Evolutionary conservation across 2,797 vertebrate species (phyloP).

Genomic region (Enteromius mattozi): DNA sequence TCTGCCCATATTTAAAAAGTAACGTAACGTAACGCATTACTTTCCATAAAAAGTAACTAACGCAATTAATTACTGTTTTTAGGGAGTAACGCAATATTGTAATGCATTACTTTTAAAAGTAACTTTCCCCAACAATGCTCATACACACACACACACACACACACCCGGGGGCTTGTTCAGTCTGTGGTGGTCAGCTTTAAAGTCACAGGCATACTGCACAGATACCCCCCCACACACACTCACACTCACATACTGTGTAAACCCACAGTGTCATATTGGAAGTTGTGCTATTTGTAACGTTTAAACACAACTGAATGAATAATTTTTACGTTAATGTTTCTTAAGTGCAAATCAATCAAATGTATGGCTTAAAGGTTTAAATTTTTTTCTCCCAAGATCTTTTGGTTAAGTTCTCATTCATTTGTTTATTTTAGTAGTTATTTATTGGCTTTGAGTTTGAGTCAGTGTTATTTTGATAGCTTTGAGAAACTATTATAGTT

Average conservation of each 20-base stretch:
- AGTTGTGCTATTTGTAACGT: neutral
- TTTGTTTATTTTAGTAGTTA: neutral
- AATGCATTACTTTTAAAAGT: too few relatives aligned
- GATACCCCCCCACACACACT: neutral
- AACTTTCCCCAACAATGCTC: neutral
- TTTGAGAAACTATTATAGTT: neutral
- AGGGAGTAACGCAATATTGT: too few relatives aligned
- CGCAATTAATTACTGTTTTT: too few relatives aligned
- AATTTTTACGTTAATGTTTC: neutral
- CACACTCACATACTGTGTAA: neutral
- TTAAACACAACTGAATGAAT: neutral
- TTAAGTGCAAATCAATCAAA: neutral
- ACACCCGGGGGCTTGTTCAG: neutral
- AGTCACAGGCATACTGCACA: slow-evolving; percentile 15
- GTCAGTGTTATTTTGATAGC: neutral
- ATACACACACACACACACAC: slow-evolving; percentile 28
- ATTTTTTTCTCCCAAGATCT: too few relatives aligned
- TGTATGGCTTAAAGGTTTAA: too few relatives aligned
- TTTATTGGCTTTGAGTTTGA: neutral
- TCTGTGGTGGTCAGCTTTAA: slow-evolving; percentile 16
- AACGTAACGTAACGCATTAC: too few relatives aligned
- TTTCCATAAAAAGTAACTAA: too few relatives aligned
- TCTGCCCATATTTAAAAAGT: too few relatives aligned
- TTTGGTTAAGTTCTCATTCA: too few relatives aligned
- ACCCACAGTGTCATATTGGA: neutral